These are phyloP conservation scores for Sebastes melanostomus DNA, from an alignment of 2,797 vertebrate species.

Conservation along the genomic window DNA sequence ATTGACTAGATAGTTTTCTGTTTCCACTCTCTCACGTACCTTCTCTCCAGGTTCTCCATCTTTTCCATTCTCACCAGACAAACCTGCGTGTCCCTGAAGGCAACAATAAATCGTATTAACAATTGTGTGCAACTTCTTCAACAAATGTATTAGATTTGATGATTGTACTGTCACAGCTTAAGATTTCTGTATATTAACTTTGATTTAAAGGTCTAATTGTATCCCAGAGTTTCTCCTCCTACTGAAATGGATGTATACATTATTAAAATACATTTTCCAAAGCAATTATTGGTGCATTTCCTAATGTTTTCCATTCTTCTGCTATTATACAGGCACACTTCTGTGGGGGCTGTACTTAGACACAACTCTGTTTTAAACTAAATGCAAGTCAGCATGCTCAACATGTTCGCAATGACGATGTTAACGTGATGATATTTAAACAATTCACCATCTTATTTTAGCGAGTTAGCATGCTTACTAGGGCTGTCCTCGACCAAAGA, in stretches of 20 bases:
- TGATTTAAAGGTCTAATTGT: neutral
- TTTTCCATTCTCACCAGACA: slow-evolving; percentile 72
- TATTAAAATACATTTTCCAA: neutral
- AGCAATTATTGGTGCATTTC: neutral
- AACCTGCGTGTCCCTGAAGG: slow-evolving; percentile 82
- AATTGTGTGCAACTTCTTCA: neutral
- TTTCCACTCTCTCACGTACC: slow-evolving; percentile 54
- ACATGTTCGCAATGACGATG: neutral
- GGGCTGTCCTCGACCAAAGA: too few relatives aligned
- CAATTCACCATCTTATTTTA: neutral
- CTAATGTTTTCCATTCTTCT: neutral
- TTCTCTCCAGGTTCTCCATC: slow-evolving; percentile 77
- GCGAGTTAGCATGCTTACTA: neutral
- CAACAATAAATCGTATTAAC: neutral
- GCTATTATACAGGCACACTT: neutral
- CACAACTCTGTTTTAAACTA: too few relatives aligned
- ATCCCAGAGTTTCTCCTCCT: neutral
- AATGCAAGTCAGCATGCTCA: neutral
- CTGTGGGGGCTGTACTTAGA: too few relatives aligned
- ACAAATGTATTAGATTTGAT: neutral
- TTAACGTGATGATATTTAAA: neutral
- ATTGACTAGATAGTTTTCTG: neutral
- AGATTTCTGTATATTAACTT: neutral
- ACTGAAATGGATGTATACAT: neutral
- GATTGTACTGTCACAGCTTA: neutral